A percentile compares a stretch with the other conserved stretches of the same genome.
Evolutionary conservation across 2,888 invertebrate species (phyloP).

Genomic region (Himalopsyche anomala): DNA sequence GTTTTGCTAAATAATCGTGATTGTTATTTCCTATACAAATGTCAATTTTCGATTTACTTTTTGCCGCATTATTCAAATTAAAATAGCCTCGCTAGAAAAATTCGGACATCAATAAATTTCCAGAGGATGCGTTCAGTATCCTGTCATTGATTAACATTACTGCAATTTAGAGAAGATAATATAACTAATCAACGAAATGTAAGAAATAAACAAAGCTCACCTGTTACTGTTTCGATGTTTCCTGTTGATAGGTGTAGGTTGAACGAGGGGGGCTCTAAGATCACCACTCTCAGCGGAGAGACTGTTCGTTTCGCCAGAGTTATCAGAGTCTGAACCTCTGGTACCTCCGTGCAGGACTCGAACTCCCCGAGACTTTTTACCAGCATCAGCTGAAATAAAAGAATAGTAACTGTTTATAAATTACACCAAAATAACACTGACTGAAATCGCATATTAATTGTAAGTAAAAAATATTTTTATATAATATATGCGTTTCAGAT

Average conservation of each 20-base stretch:
- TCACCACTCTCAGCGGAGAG: conserved; percentile 76
- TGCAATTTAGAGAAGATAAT: neutral
- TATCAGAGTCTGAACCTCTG: conserved; percentile 73
- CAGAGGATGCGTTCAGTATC: neutral
- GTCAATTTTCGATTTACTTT: too few relatives aligned
- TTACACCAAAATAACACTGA: too few relatives aligned
- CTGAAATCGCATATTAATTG: too few relatives aligned
- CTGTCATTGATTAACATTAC: too few relatives aligned
- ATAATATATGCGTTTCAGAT: too few relatives aligned
- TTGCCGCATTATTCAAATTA: neutral
- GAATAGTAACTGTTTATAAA: neutral
- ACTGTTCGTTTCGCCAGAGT: conserved; percentile 75
- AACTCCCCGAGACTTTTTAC: conserved; percentile 61
- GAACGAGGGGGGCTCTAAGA: conserved; percentile 69
- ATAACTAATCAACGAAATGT: neutral
- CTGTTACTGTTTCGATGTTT: conserved; percentile 63
- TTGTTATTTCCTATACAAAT: too few relatives aligned
- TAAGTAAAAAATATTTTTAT: too few relatives aligned
- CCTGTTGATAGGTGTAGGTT: conserved; percentile 68
- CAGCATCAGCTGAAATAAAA: conserved; percentile 47
- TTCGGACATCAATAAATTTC: neutral
- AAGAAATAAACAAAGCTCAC: conserved; percentile 48
- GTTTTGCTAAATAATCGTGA: neutral
- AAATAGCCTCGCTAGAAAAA: neutral
- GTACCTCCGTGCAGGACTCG: conserved; percentile 56